Conservation (phyloP, 2,888 invertebrate species). For the Nematopogon swammerdamellus region DNA sequence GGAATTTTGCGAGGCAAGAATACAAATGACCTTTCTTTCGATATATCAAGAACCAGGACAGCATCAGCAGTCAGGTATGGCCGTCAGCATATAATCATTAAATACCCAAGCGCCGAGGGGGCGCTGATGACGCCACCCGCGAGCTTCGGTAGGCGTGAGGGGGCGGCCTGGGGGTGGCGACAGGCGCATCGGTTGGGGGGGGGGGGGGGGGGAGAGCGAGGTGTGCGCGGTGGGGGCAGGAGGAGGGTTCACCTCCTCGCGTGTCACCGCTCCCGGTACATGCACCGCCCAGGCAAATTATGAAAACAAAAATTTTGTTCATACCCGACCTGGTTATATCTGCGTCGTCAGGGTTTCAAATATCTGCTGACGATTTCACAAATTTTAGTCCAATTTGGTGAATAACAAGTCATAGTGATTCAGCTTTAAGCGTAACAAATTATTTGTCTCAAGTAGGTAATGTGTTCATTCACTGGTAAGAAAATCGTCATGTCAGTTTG, state of each 20-base stretch:
- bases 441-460: no score
- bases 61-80: slow-evolving; percentile 48
- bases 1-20: neutral
- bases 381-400: no score
- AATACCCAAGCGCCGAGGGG: slow-evolving; percentile 47
- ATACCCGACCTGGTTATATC: no score
- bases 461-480: no score
- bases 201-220: slow-evolving; percentile 13
- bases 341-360: no score
- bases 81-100: slow-evolving; percentile 57
- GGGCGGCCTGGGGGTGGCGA: slow-evolving; percentile 14
- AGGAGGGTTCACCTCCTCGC: slow-evolving; percentile 5
- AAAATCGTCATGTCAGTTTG: no score
- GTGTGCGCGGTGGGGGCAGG: no score
- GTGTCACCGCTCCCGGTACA: neutral
- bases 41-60: slow-evolving; percentile 32
- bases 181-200: slow-evolving; percentile 6
- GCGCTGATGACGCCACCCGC: slow-evolving; percentile 45
- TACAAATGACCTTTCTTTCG: slow-evolving; percentile 2
- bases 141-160: slow-evolving; percentile 26
- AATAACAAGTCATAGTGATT: no score
- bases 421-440: no score
- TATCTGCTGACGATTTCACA: no score
- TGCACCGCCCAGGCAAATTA: slow-evolving; percentile 41
- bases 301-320: slow-evolving; percentile 35